Evolutionary conservation across 2,888 invertebrate genomes (phyloP), one percentile per base, ranked within the genome.

Genomic region (Ypsolopha sequella): DNA sequence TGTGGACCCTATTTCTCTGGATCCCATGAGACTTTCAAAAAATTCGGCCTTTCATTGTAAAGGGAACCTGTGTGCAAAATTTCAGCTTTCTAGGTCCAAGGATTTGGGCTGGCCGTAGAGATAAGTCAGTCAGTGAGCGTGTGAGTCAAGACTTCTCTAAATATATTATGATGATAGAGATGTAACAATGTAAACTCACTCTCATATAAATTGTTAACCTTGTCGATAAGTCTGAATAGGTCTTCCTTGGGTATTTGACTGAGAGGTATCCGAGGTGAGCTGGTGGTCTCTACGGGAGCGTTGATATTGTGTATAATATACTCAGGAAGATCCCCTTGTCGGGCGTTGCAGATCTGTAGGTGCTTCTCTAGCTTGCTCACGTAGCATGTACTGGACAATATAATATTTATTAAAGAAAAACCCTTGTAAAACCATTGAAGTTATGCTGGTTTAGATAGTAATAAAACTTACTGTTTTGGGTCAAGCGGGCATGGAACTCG

Each of bases 401-500:
- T 47, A 47, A n/a, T 47, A 3, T 4, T 44, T 11, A 43, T n/a
- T 39, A n/a, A n/a, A n/a, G n/a, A n/a, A n/a, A n/a, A n/a, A n/a
- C n/a, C n/a, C n/a, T n/a, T n/a, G n/a, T n/a, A n/a, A n/a, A n/a
- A n/a, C n/a, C n/a, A n/a, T n/a, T n/a, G n/a, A n/a, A n/a, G n/a
- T n/a, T n/a, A n/a, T n/a, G n/a, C n/a, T n/a, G n/a, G n/a, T n/a
- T n/a, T n/a, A n/a, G 3, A n/a, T 1, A n/a, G 39, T 39, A 39
- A n/a, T n/a, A 14, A 36, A 24, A 88, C 90, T 73, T 81, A 92
- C 90, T 94, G 94, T 64, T 91, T 92, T 1, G 89, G 84, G 73
- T 94, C 93, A 56, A 93, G 77, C 1, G 94, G 94, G 60, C 94
- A 94, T 24, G 89, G 85, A 55, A 94, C 87, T 51, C 94, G 84